Evolutionary conservation across 23 tunicate species (phyloP).

Genomic region (Halocynthia aurantium): DNA sequence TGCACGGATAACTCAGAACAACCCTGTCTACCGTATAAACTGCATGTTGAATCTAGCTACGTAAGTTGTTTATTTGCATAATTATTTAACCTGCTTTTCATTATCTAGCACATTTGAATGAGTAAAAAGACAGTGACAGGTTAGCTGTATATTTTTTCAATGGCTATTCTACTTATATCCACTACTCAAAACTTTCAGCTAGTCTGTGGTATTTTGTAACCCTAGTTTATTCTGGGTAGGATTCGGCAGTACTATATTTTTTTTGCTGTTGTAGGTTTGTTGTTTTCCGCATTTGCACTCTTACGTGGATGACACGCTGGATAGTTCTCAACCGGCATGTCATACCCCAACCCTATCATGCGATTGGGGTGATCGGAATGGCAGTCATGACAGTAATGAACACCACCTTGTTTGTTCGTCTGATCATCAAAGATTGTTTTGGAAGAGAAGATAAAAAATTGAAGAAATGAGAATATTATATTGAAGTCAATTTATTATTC

Average conservation of each 20-base stretch:
- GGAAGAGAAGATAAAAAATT: conserved; percentile 4
- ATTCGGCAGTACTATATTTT: no score
- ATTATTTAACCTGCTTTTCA: no score
- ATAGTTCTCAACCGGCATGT: conserved; percentile 25
- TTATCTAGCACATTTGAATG: no score
- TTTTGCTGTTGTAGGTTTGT: conserved; percentile 3
- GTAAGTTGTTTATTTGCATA: not conserved
- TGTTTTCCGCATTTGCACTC: conserved; percentile 58
- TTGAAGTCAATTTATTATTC: no score
- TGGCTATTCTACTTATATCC: no score
- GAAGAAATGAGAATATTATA: no score
- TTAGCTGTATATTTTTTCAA: no score
- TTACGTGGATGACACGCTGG: conserved; percentile 68
- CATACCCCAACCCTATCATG: conserved; percentile 28
- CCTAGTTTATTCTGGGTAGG: no score
- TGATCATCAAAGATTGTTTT: conserved; percentile 50
- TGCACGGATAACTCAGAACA: conserved; percentile 4
- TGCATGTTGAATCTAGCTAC: conserved; percentile 47
- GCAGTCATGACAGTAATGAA: conserved; percentile 60
- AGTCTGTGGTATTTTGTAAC: no score
- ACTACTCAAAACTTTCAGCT: no score
- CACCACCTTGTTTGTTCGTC: conserved; percentile 48
- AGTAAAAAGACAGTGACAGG: no score
- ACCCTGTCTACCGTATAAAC: conserved; percentile 23
- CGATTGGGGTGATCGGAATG: conserved; percentile 62